Percentiles rank a stretch among this genome's conserved stretches.
Evolutionary conservation across 2,797 vertebrate species (phyloP).

Genomic region (Hephaestus fuliginosus): DNA sequence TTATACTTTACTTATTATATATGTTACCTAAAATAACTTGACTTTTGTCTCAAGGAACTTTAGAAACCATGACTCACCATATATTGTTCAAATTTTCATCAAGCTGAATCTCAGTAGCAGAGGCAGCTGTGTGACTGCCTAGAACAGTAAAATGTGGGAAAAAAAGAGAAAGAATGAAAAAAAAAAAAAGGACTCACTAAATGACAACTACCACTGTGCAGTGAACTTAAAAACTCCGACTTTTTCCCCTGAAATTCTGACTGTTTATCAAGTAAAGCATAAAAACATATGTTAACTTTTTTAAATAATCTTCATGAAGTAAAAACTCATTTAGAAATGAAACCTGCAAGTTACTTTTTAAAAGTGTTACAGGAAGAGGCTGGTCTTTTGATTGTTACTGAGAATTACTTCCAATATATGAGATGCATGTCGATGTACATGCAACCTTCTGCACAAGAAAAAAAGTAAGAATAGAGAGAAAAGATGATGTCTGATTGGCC

Average conservation of each 20-base stretch:
- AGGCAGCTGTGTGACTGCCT: no score
- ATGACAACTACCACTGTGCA: no score
- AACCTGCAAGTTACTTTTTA: background rate
- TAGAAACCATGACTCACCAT: no score
- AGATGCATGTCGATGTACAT: background rate
- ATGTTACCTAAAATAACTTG: background rate
- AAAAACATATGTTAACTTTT: background rate
- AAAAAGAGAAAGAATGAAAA: no score
- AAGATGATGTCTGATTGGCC: background rate
- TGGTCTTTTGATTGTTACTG: no score
- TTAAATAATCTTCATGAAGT: background rate
- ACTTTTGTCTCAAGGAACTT: no score
- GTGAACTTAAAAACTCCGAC: no score
- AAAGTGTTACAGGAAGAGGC: background rate
- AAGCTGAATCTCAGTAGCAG: no score
- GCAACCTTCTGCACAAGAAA: background rate
- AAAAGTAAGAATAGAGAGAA: background rate
- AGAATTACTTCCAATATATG: background rate
- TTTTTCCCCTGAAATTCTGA: background rate
- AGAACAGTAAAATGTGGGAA: no score
- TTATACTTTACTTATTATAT: background rate
- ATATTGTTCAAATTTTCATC: no score
- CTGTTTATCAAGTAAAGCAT: background rate
- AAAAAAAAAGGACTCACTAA: no score
- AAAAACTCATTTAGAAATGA: background rate